A percentile compares a stretch with the other conserved stretches of the same genome.
phyloP scores from a whole-genome alignment of 2,113 vertebrate species.

The Archocentrus centrarchus region DNA sequence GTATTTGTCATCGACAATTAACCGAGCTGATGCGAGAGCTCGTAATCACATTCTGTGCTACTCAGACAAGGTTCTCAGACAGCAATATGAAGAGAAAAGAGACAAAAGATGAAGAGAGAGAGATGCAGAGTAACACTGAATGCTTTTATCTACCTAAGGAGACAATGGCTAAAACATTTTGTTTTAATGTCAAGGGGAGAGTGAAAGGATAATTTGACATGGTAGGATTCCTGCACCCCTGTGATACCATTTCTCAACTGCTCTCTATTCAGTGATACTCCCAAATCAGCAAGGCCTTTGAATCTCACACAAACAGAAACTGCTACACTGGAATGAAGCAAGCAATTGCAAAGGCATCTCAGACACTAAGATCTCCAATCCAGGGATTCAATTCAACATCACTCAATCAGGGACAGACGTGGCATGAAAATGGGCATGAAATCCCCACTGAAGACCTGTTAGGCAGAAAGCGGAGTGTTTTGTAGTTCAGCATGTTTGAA shows the following conservation, averaged over 20 bases:
- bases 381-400: conserved; percentile 53
- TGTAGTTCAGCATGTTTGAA: conserved; percentile 24
- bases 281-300: conserved; percentile 39
- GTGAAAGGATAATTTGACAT: conserved; percentile 38
- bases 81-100: conserved; percentile 12
- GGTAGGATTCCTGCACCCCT: conserved; percentile 9
- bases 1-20: conserved; percentile 54
- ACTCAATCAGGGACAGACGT: conserved; percentile 48
- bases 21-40: conserved; percentile 52
- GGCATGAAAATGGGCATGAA: conserved; percentile 52
- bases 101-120: not conserved
- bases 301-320: conserved; percentile 44
- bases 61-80: conserved; percentile 40
- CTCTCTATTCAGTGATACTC: conserved; percentile 20
- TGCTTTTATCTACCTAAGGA: conserved; percentile 10
- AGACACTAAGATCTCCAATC: conserved; percentile 41
- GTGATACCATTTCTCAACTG: conserved; percentile 2
- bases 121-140: conserved; percentile 19
- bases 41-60: conserved; percentile 64
- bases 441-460: conserved; percentile 43
- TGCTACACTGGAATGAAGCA: conserved; percentile 33
- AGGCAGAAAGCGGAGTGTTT: conserved; percentile 34
- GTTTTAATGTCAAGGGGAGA: conserved; percentile 32
- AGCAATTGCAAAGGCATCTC: conserved; percentile 35
- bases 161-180: conserved; percentile 30